Evolutionary conservation across 37 sponge, comb jelly and placozoan genomes (phyloP).

Genomic region (Chondrosia reniformis): DNA sequence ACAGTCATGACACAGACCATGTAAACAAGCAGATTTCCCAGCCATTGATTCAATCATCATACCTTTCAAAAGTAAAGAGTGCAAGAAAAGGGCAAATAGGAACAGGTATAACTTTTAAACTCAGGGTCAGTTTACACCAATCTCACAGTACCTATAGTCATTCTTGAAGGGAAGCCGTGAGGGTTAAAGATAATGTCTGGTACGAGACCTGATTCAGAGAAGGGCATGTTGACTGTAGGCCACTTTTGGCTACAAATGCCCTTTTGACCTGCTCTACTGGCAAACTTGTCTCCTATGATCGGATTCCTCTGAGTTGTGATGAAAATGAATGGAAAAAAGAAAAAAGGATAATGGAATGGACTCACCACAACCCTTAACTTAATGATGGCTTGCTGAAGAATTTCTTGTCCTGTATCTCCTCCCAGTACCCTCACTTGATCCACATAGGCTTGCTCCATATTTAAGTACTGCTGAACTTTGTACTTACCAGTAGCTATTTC

Average conservation of each 20-base stretch:
- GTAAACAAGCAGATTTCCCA: slow-evolving; percentile 86
- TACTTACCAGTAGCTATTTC: slow-evolving; percentile 51
- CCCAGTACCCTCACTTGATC: slow-evolving; percentile 80
- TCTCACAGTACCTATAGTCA: slow-evolving; percentile 98
- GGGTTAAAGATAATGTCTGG: slow-evolving; percentile 99
- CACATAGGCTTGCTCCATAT: slow-evolving; percentile 77
- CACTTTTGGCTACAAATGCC: slow-evolving; percentile 93
- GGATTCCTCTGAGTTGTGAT: slow-evolving; percentile 68
- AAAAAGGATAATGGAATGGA: neutral
- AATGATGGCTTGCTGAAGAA: slow-evolving; percentile 68
- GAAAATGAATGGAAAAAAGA: neutral
- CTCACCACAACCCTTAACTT: slow-evolving; percentile 70
- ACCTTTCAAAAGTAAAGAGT: slow-evolving; percentile 32
- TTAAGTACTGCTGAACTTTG: slow-evolving; percentile 58
- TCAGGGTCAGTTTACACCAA: too few species aligned
- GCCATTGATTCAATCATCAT: slow-evolving; percentile 99
- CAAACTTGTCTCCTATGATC: slow-evolving; percentile 96
- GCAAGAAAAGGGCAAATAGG: neutral
- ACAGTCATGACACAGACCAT: slow-evolving; percentile 87
- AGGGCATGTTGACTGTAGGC: slow-evolving; percentile 96
- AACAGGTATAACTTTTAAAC: too few species aligned
- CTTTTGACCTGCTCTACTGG: slow-evolving; percentile 98
- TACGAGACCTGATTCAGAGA: slow-evolving; percentile 93
- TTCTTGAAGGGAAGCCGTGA: slow-evolving; percentile 97
- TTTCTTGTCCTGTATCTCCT: slow-evolving; percentile 54